These are phyloP conservation scores for Zosterops pallidus DNA, from an alignment of 2,113 vertebrate genomes.

Conservation along the genomic window DNA sequence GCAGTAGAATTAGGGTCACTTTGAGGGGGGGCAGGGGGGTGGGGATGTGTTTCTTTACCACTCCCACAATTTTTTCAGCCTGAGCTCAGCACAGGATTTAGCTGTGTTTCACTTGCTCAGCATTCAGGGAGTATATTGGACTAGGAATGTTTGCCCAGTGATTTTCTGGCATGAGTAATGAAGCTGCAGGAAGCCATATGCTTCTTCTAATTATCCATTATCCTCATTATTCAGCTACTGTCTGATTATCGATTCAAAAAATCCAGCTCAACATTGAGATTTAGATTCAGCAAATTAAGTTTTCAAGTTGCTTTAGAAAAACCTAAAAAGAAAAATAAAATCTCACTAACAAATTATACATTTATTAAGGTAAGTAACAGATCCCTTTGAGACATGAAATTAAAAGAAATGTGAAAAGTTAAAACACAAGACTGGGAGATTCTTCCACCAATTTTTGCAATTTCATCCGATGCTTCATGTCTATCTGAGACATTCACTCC, in stretches of 20 bases:
- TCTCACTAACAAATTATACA: neutral
- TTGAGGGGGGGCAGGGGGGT: accelerated
- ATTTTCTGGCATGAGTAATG: conserved; percentile 5
- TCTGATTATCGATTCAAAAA: neutral
- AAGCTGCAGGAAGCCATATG: conserved; percentile 3
- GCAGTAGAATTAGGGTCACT: neutral
- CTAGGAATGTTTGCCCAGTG: neutral
- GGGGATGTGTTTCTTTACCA: neutral
- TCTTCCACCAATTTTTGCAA: neutral
- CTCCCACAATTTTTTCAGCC: neutral
- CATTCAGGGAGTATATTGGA: neutral
- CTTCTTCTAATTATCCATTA: neutral
- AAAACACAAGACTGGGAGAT: neutral
- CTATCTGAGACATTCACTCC: neutral
- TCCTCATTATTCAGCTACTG: neutral
- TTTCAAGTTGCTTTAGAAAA: conserved; percentile 21
- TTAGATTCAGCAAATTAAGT: neutral
- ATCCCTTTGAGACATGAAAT: neutral
- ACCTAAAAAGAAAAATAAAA: neutral
- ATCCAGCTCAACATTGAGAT: neutral
- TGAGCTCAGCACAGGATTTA: neutral
- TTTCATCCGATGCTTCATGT: neutral
- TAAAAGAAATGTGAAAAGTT: conserved; percentile 2
- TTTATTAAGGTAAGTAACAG: conserved; percentile 40
- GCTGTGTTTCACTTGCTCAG: neutral